phyloP scores from a whole-genome alignment of 2,888 invertebrate genomes.

The Stenodera caucasica region DNA sequence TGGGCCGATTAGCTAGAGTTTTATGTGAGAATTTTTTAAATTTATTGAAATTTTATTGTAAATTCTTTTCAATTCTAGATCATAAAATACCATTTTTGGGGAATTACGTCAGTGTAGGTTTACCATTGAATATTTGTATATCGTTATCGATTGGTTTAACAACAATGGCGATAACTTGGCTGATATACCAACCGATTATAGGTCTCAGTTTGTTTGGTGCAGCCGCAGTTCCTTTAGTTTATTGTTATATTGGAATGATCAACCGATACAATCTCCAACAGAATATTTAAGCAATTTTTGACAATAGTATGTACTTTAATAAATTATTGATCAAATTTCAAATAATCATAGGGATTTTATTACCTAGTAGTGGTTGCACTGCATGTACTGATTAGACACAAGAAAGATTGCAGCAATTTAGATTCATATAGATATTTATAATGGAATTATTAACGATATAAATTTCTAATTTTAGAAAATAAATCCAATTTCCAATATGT shows the following conservation, averaged over 20 bases:
- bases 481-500: too few species aligned
- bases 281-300: not conserved
- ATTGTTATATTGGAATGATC: conserved; percentile 54
- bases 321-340: too few species aligned
- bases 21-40: conserved; percentile 43
- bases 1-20: conserved; percentile 47
- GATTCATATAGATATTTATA: too few species aligned
- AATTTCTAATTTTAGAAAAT: too few species aligned
- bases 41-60: conserved; percentile 10
- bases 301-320: too few species aligned
- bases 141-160: conserved; percentile 58
- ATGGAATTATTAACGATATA: too few species aligned
- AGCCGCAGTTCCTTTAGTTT: conserved; percentile 59
- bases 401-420: too few species aligned
- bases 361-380: too few species aligned
- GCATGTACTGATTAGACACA: too few species aligned
- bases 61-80: conserved; percentile 42
- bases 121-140: conserved; percentile 56
- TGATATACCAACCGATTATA: conserved; percentile 59
- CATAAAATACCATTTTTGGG: conserved; percentile 42
- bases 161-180: conserved; percentile 60
- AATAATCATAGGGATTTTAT: too few species aligned
- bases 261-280: conserved; percentile 31
- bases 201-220: conserved; percentile 59
- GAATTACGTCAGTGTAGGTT: conserved; percentile 53